Conservation (phyloP, 2,113 vertebrate species). For the Hyaena hyaena region DNA sequence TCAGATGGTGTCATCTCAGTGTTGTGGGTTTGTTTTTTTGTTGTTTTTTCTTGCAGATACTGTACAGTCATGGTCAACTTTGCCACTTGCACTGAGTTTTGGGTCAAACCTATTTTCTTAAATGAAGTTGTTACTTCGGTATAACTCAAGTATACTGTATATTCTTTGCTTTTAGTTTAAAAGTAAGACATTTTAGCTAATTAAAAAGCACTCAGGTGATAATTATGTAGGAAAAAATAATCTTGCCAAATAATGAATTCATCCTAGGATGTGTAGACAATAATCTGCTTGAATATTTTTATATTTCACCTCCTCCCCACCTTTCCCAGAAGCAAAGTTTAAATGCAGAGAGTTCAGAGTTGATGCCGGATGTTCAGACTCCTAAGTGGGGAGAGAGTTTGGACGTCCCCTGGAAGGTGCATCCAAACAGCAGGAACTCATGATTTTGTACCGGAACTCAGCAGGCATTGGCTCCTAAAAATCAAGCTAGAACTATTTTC, state of each 20-base stretch:
- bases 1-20: slow-evolving; percentile 85
- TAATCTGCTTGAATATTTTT: slow-evolving; percentile 89
- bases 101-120: slow-evolving; percentile 90
- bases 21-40: slow-evolving; percentile 86
- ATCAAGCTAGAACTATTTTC: slow-evolving; percentile 70
- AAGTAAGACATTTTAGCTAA: slow-evolving; percentile 87
- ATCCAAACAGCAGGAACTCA: slow-evolving; percentile 64
- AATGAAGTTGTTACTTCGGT: slow-evolving; percentile 89
- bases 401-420: slow-evolving; percentile 79
- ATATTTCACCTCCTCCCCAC: slow-evolving; percentile 84
- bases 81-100: slow-evolving; percentile 93
- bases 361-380: slow-evolving; percentile 82
- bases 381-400: slow-evolving; percentile 81
- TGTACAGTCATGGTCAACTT: slow-evolving; percentile 90
- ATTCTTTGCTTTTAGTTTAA: slow-evolving; percentile 89
- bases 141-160: slow-evolving; percentile 89
- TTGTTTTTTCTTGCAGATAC: slow-evolving; percentile 83
- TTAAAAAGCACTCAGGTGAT: slow-evolving; percentile 91
- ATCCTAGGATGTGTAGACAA: slow-evolving; percentile 88
- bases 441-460: slow-evolving; percentile 53
- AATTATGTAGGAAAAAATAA: slow-evolving; percentile 88
- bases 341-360: slow-evolving; percentile 79
- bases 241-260: slow-evolving; percentile 92
- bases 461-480: slow-evolving; percentile 71
- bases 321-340: slow-evolving; percentile 82